Conservation (phyloP, 2,113 vertebrate genomes). For the Ibidorhyncha struthersii region DNA sequence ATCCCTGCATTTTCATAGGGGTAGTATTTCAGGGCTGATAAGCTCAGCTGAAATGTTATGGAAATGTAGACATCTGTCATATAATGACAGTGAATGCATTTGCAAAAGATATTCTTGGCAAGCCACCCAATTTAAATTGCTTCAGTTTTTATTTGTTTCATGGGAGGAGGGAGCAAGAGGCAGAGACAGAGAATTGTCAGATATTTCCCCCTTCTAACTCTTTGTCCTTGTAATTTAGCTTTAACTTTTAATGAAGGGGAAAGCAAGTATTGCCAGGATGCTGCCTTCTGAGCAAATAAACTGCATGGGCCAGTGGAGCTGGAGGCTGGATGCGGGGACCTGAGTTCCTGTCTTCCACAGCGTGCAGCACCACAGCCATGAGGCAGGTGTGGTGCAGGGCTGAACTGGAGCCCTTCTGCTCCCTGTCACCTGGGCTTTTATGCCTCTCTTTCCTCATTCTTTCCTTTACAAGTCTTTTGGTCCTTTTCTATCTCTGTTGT, state of each 20-base stretch:
- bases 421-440: not conserved
- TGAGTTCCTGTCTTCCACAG: not conserved
- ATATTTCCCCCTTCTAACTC: not conserved
- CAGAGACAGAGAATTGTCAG: not conserved
- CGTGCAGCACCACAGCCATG: not conserved
- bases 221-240: constrained; percentile 15
- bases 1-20: not conserved
- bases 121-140: not conserved
- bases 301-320: not conserved
- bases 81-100: not conserved
- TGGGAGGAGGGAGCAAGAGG: not conserved
- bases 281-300: not conserved
- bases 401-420: not conserved
- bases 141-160: constrained; percentile 33
- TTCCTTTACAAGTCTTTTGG: not conserved
- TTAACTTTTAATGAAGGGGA: not conserved
- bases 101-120: not conserved
- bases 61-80: not conserved
- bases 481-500: not conserved
- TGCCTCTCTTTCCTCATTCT: not conserved
- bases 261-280: not conserved
- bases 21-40: not conserved
- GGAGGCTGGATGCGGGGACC: not conserved
- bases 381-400: not conserved
- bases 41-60: not conserved